Evolutionary conservation across 1,140 invertebrate species (phyloP).

Genomic region (Bombus breviceps): DNA sequence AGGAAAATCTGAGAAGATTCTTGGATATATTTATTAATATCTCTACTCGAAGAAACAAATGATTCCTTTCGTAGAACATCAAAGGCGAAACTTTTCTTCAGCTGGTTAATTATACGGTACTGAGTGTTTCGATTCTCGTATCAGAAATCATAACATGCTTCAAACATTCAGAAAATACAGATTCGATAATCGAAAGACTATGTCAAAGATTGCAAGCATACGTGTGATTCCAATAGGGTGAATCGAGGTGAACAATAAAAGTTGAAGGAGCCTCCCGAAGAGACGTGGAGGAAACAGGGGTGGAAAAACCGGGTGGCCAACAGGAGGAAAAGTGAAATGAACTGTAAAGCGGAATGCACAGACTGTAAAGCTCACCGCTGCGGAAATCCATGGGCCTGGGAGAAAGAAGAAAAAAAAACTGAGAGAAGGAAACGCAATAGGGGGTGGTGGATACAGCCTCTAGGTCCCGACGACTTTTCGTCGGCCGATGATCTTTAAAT

Average conservation of each 20-base stretch:
- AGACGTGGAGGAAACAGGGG: not conserved
- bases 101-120: too few relatives aligned
- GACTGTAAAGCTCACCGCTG: slow-evolving; percentile 73
- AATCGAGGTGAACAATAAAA: slow-evolving; percentile 24
- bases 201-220: not conserved
- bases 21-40: too few relatives aligned
- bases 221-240: not conserved
- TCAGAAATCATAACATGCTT: too few relatives aligned
- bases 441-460: slow-evolving; percentile 45
- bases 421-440: not conserved
- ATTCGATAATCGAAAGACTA: not conserved
- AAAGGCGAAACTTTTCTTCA: too few relatives aligned
- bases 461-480: slow-evolving; percentile 59
- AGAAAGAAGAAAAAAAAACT: slow-evolving; percentile 1
- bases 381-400: slow-evolving; percentile 39
- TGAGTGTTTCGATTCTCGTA: too few relatives aligned
- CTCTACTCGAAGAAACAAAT: too few relatives aligned
- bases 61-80: too few relatives aligned
- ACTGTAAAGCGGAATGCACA: slow-evolving; percentile 78
- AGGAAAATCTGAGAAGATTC: too few relatives aligned
- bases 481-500: slow-evolving; percentile 78
- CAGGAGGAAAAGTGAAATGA: slow-evolving; percentile 71
- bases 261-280: not conserved
- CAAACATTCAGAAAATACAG: not conserved
- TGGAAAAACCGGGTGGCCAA: not conserved